Conservation (phyloP, 2,113 vertebrate genomes). For the Speoplatyrhinus poulsoni region DNA sequence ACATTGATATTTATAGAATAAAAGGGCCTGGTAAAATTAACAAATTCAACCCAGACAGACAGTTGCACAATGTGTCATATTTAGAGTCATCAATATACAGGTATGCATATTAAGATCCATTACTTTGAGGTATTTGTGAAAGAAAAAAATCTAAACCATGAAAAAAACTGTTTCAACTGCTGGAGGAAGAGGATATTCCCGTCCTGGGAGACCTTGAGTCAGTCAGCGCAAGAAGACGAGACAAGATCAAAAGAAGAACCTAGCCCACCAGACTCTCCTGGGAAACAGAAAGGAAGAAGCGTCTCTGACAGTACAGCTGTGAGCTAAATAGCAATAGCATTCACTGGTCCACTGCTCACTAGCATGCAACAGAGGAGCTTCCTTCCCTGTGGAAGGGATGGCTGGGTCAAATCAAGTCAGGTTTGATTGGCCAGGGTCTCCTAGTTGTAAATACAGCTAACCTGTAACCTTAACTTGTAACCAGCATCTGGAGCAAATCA, state of each 20-base stretch:
- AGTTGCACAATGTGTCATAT: no score
- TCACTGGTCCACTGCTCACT: slow-evolving; percentile 2
- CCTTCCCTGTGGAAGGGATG: not conserved
- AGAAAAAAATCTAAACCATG: slow-evolving; percentile 15
- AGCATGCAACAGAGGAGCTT: not conserved
- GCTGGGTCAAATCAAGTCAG: not conserved
- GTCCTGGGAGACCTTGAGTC: slow-evolving; percentile 36
- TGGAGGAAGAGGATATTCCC: slow-evolving; percentile 36
- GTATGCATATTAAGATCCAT: no score
- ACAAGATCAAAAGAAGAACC: slow-evolving; percentile 29
- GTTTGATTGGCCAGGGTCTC: not conserved
- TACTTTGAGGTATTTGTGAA: no score
- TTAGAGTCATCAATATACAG: no score
- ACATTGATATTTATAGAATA: no score
- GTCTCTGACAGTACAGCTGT: not conserved
- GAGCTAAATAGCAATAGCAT: slow-evolving; percentile 5
- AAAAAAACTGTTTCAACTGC: slow-evolving; percentile 42
- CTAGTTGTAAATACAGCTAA: not conserved
- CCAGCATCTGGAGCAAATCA: slow-evolving; percentile 17
- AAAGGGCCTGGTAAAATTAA: no score
- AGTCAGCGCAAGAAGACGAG: slow-evolving; percentile 23
- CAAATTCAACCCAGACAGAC: no score
- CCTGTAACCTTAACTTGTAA: not conserved
- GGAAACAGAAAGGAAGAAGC: slow-evolving; percentile 1
- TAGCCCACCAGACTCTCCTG: slow-evolving; percentile 33